Conservation (phyloP, 2,113 vertebrate species). For the Thunnus thynnus region DNA sequence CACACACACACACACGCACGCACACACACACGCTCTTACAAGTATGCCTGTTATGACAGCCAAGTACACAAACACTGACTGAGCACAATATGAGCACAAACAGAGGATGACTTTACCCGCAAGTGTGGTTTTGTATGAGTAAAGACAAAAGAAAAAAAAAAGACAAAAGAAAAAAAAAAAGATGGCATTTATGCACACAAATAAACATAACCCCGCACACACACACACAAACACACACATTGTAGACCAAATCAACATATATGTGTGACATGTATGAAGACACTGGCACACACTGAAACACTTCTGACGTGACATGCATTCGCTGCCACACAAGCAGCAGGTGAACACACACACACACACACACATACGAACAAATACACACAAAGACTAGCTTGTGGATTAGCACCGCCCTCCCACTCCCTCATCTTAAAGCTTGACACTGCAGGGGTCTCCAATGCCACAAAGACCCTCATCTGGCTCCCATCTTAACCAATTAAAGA, state of each 20-base stretch:
- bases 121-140: background rate
- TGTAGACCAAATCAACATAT: too few relatives aligned
- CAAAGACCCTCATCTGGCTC: slow-evolving; percentile 25
- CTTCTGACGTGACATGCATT: background rate
- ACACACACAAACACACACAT: background rate
- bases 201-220: background rate
- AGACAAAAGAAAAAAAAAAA: background rate
- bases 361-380: background rate
- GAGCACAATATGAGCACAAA: slow-evolving; percentile 17
- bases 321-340: background rate
- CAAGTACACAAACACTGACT: slow-evolving; percentile 6
- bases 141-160: too few relatives aligned
- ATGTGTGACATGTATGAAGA: background rate
- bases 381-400: slow-evolving; percentile 31
- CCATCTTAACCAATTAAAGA: slow-evolving; percentile 35
- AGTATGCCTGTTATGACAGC: slow-evolving; percentile 29
- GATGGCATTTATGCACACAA: background rate
- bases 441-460: slow-evolving; percentile 32
- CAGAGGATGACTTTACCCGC: slow-evolving; percentile 12
- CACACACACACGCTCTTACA: background rate
- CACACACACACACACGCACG: slow-evolving; percentile 28
- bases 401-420: background rate
- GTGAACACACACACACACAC: slow-evolving; percentile 14
- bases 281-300: background rate
- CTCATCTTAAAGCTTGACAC: background rate